Percentiles rank a stretch among this genome's conserved stretches.
These are phyloP conservation scores for Lepus americanus DNA, from an alignment of 2,113 vertebrate genomes.

Conservation along the genomic window DNA sequence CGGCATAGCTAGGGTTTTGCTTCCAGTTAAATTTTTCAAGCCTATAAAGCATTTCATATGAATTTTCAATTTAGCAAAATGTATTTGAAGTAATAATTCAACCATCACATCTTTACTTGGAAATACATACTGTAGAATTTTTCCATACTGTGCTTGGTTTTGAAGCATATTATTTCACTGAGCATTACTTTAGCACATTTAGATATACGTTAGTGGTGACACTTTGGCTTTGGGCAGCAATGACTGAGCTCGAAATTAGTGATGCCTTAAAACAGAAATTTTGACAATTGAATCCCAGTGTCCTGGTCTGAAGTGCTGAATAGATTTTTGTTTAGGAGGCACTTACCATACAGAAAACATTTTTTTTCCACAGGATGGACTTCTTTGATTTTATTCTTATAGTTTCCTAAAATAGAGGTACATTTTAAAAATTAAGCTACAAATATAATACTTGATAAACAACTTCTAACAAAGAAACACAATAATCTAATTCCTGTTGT, in stretches of 20 bases:
- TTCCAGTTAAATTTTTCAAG: constrained; percentile 48
- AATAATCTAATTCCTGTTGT: not conserved
- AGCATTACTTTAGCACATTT: constrained; percentile 58
- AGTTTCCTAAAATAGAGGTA: constrained; percentile 29
- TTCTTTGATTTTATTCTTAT: constrained; percentile 59
- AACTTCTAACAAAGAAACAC: not conserved
- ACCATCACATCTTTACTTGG: constrained; percentile 76
- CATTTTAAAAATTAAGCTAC: constrained; percentile 12
- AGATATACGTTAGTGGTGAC: constrained; percentile 61
- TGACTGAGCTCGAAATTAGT: constrained; percentile 52
- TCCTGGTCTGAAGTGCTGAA: constrained; percentile 61
- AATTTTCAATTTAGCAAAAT: constrained; percentile 56
- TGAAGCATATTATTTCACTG: constrained; percentile 51
- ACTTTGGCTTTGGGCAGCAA: constrained; percentile 24
- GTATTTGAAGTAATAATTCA: constrained; percentile 74
- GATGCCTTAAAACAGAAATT: constrained; percentile 51
- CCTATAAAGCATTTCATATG: constrained; percentile 32
- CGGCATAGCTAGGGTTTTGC: constrained; percentile 13
- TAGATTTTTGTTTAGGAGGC: constrained; percentile 53
- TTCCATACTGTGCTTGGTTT: constrained; percentile 68
- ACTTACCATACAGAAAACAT: constrained; percentile 17
- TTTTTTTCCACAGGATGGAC: not conserved
- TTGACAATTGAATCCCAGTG: constrained; percentile 55
- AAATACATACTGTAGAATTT: constrained; percentile 63
- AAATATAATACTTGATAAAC: constrained; percentile 14